These are phyloP conservation scores for Sardinella longiceps DNA, from an alignment of 2,797 vertebrate genomes.

Conservation along the genomic window DNA sequence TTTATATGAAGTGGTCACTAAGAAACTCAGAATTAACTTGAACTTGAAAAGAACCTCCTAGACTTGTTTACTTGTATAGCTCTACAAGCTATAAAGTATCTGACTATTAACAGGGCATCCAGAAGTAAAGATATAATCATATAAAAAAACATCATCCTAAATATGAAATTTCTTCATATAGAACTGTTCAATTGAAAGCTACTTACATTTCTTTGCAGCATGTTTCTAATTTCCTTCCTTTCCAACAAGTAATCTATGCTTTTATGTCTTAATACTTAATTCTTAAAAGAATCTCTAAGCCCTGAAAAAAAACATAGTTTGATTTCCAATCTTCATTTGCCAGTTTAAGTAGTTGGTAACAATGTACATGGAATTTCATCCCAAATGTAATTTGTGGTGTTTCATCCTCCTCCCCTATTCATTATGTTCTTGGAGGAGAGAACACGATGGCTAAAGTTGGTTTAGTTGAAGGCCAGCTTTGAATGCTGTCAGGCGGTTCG, in stretches of 20 bases:
- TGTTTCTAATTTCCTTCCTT: conserved; percentile 12
- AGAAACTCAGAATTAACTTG: not conserved
- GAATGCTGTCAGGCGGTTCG: conserved; percentile 27
- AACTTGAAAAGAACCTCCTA: not conserved
- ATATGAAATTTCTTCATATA: not conserved
- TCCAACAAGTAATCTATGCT: conserved; percentile 28
- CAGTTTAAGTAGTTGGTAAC: conserved; percentile 39
- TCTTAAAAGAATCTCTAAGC: conserved; percentile 27
- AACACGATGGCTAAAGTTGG: conserved; percentile 24
- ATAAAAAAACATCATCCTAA: not conserved
- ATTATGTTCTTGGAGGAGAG: conserved; percentile 12
- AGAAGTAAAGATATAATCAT: not conserved
- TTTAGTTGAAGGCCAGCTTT: not conserved
- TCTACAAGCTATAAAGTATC: not conserved
- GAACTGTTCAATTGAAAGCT: conserved; percentile 24
- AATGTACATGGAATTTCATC: conserved; percentile 32
- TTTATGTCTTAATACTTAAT: conserved; percentile 37
- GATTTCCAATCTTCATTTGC: not conserved
- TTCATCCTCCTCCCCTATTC: not conserved
- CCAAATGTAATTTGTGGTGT: conserved; percentile 31
- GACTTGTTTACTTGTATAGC: not conserved
- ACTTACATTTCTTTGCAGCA: conserved; percentile 16
- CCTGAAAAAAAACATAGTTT: conserved; percentile 32
- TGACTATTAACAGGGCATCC: not conserved
- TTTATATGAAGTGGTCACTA: not conserved